Evolutionary conservation across 2,113 vertebrate species (phyloP), one percentile per base, ranked within the genome.

Genomic region (Tupaia tana): DNA sequence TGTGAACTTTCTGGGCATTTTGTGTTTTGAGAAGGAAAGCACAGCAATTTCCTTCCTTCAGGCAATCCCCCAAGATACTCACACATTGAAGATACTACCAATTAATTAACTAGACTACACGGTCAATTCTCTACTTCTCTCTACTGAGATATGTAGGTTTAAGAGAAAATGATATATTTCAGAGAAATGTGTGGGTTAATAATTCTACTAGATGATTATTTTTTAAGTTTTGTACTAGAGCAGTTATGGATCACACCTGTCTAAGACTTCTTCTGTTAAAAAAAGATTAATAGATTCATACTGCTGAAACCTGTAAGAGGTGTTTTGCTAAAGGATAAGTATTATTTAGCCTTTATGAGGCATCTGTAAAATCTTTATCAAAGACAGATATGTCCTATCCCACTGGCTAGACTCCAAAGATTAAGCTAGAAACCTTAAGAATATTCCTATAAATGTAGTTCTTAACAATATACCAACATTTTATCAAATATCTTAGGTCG

Each of bases 311-410:
- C 63, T 84, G 29, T 1, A 93, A 88, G 31, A 95, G 29, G 43
- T 58, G 54, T 74, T 97, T 89, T 96, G 12, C 19, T 91, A 80
- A 93, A 96, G 66, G 77, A 80, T 61, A 16, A 90, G 27, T 61
- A 78, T 80, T 77, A 82, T 84, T 92, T 93, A 71, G n/a, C 27
- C 31, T 96, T 96, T 86, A 63, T 58, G 74, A 94, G 52, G 34
- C 20, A 71, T 74, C 31, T 92, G 54, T 67, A 94, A 88, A 92
- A 70, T 81, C 22, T 69, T 93, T 85, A 96, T 91, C 81, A 96
- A 96, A 88, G 34, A n/a, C 15, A 69, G 70, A 6, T 78, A 63
- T 89, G 20, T 73, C 19, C 31, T 89, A 18, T 73, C 19, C 31
- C 54, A 64, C 25, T 92, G 90, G 73, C 54, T 87, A 31, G n/a